phyloP scores from a whole-genome alignment of 1,140 invertebrate genomes.

The Macrostomum lignano region DNA sequence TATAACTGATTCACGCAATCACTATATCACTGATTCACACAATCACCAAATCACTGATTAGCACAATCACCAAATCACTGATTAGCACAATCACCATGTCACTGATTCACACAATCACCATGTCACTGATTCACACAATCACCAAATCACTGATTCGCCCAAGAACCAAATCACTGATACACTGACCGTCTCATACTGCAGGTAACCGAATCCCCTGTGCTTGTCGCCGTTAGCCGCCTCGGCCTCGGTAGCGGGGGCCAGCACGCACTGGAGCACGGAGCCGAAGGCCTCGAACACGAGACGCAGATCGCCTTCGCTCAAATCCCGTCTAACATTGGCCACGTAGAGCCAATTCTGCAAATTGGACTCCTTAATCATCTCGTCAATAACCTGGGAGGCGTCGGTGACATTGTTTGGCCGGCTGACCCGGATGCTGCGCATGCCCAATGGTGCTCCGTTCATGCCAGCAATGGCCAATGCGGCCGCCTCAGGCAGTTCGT shows the following conservation, averaged over 20 bases:
- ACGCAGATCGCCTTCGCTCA: conserved; percentile 85
- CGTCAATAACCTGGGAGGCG: conserved; percentile 90
- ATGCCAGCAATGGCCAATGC: conserved; percentile 91
- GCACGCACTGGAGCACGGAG: conserved; percentile 37
- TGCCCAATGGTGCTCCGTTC: conserved; percentile 95
- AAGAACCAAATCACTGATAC: too few species aligned
- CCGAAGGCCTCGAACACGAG: conserved; percentile 97
- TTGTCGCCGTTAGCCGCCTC: conserved; percentile 34
- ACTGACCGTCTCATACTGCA: conserved; percentile 83
- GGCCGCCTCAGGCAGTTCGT: conserved; percentile 93
- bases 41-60: too few species aligned
- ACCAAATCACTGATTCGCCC: too few species aligned
- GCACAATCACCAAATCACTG: too few species aligned
- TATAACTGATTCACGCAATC: too few species aligned
- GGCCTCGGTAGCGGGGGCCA: conserved; percentile 8
- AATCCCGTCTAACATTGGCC: conserved; percentile 78
- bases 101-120: too few species aligned
- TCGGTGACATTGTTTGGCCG: conserved; percentile 95
- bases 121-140: too few species aligned
- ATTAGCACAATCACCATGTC: too few species aligned
- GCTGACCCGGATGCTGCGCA: conserved; percentile 65
- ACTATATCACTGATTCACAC: too few species aligned
- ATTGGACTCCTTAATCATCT: conserved; percentile 88
- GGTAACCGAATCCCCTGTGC: conserved; percentile 79
- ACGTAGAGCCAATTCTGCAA: conserved; percentile 89